Evolutionary conservation across 2,113 vertebrate species (phyloP).

Genomic region (Oreochromis aureus): DNA sequence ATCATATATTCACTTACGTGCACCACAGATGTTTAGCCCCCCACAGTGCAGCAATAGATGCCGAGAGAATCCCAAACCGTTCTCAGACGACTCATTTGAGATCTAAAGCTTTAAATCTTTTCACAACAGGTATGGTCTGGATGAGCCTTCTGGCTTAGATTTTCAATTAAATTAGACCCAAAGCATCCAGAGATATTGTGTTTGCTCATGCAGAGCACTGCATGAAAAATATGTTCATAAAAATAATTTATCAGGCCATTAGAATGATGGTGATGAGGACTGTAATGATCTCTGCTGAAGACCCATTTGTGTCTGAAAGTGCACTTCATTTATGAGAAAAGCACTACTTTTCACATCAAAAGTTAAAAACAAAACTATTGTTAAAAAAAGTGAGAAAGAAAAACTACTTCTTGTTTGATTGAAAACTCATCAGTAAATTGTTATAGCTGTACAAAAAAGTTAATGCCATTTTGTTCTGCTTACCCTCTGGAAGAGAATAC

Average conservation of each 20-base stretch:
- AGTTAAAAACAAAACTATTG: not conserved
- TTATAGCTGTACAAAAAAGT: not conserved
- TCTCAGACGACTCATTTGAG: not conserved
- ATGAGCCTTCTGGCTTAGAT: not conserved
- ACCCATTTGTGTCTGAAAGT: not conserved
- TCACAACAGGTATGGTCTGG: not conserved
- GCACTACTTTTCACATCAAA: not conserved
- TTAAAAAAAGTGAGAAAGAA: not conserved
- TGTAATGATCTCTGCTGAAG: not conserved
- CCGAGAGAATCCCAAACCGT: not conserved
- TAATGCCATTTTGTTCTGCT: not conserved
- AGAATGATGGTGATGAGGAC: not conserved
- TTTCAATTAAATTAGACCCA: not conserved
- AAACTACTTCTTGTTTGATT: not conserved
- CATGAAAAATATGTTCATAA: not conserved
- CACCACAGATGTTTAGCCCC: not conserved
- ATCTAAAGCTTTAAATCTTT: not conserved
- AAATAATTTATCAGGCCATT: conserved; percentile 2
- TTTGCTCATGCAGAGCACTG: not conserved
- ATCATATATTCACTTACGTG: not conserved
- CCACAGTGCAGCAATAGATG: not conserved
- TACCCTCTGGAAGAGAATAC: not conserved
- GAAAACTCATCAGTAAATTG: not conserved
- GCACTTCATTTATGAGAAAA: not conserved
- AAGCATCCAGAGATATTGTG: not conserved